Base-by-base conservation (phyloP, 2,113 vertebrate species). In the Noturus placidus region DNA sequence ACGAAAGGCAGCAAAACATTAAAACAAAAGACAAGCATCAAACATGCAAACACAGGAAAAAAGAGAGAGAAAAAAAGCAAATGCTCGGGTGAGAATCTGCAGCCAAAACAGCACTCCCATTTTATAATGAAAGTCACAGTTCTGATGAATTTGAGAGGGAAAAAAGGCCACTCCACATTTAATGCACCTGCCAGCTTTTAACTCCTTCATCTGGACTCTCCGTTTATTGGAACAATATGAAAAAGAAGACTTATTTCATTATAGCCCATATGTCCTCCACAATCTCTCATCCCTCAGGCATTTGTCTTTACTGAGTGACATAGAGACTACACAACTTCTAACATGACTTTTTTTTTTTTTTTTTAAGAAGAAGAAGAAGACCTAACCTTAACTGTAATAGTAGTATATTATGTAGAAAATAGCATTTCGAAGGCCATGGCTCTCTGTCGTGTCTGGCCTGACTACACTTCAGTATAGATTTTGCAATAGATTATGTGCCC, bases 401-500 rank as follows among this genome's bases (percentile, higher is more conserved):
- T 59, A 38, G 27, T 63, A 52, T 61, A 54, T 42, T 83, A 11
- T 86, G 59, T 87, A 86, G 59, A 77, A 83, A 89, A 77, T 84
- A 84, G 59, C 85, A 70, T 84, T 89, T 80, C 80, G 67, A 89
- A 89, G 77, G 65, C 83, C 35, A 67, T 61, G n/a, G 38, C 14
- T 82, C 76, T 85, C 33, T 22, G 54, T 83, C 67, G 9, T 56
- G 74, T 85, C 86, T 83, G 81, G 69, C 84, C 86, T 46, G 89
- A 85, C 27, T 70, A 76, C 38, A 83, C 77, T 83, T 35, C 80
- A 80, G 15, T 80, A 74, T 89, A 81, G 67, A 89, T 85, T 77
- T 87, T 82, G 14, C 84, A 83, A 83, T 86, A 84, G 86, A 87
- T 82, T 83, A 87, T 86, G 72, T 61, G 50, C 79, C 80, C 63